Evolutionary conservation across 2,113 vertebrate species (phyloP).

Genomic region (Nicator chloris): DNA sequence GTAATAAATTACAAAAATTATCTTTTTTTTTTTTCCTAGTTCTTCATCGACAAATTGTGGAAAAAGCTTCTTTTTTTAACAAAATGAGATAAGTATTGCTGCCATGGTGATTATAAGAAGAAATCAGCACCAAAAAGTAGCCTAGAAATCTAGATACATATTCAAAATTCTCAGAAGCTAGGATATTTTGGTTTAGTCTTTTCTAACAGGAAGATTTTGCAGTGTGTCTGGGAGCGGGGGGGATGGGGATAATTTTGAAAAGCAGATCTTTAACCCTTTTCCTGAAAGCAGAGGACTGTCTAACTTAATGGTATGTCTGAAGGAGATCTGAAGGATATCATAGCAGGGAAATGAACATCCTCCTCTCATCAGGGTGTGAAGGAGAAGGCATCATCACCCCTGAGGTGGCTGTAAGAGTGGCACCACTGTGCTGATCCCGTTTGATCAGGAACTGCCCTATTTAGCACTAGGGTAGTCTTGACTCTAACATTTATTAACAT

Average conservation of each 20-base stretch:
- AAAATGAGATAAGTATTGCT: conserved; percentile 35
- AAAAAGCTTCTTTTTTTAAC: not conserved
- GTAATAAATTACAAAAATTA: conserved; percentile 44
- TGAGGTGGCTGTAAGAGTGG: not conserved
- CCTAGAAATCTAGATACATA: not conserved
- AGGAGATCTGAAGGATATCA: not conserved
- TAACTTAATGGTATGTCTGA: not conserved
- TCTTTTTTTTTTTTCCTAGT: not conserved
- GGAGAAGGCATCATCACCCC: not conserved
- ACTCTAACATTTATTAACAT: conserved; percentile 3
- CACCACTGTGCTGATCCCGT: not conserved
- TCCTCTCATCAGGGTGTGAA: not conserved
- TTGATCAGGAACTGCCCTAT: not conserved
- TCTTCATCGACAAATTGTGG: not conserved
- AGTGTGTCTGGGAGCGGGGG: not conserved
- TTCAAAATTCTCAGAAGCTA: not conserved
- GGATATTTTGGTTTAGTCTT: not conserved
- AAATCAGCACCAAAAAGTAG: not conserved
- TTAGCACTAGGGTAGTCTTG: not conserved
- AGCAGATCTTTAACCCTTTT: not conserved
- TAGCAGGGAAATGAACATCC: not conserved
- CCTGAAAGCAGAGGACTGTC: not conserved
- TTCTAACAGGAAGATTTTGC: not conserved
- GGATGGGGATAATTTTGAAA: not conserved
- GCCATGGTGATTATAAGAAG: conserved; percentile 22